These are phyloP conservation scores for Tubulanus polymorphus DNA, from an alignment of 2,888 invertebrate species.

Conservation along the genomic window DNA sequence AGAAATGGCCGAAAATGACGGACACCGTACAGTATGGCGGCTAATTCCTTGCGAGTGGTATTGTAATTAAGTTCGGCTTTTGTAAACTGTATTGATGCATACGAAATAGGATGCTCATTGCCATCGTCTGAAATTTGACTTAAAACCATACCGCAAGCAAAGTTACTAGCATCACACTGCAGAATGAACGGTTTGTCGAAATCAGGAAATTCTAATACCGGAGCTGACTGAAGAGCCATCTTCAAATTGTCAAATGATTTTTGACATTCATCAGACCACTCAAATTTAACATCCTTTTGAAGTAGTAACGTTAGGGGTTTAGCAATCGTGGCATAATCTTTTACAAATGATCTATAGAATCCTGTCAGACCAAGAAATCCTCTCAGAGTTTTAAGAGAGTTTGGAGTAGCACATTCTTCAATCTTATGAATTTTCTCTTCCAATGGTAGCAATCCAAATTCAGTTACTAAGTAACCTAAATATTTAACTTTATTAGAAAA, in stretches of 20 bases:
- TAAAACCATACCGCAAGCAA: conserved; percentile 22
- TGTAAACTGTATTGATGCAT: too few relatives aligned
- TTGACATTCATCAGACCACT: conserved; percentile 35
- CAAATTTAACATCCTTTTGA: conserved; percentile 27
- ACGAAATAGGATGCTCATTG: conserved; percentile 14
- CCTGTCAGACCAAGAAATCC: conserved; percentile 26
- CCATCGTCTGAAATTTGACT: conserved; percentile 18
- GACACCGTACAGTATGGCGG: too few relatives aligned
- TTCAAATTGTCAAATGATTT: conserved; percentile 38
- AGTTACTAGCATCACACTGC: conserved; percentile 20
- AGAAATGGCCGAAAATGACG: too few relatives aligned
- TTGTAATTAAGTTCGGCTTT: too few relatives aligned
- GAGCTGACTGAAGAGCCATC: conserved; percentile 18
- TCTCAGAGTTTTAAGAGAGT: conserved; percentile 11
- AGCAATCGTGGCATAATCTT: conserved; percentile 30
- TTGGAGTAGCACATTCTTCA: conserved; percentile 9
- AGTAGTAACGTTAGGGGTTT: conserved; percentile 36
- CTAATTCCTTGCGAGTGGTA: too few relatives aligned
- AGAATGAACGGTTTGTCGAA: conserved; percentile 17
- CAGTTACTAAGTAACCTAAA: conserved; percentile 20
- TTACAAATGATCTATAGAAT: conserved; percentile 48
- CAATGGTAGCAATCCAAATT: conserved; percentile 18
- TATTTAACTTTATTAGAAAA: conserved; percentile 16
- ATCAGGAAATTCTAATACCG: conserved; percentile 23
- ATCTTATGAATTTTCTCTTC: conserved; percentile 14